These are phyloP conservation scores for Cottus gobio DNA, from an alignment of 2,113 vertebrate genomes.

Conservation along the genomic window DNA sequence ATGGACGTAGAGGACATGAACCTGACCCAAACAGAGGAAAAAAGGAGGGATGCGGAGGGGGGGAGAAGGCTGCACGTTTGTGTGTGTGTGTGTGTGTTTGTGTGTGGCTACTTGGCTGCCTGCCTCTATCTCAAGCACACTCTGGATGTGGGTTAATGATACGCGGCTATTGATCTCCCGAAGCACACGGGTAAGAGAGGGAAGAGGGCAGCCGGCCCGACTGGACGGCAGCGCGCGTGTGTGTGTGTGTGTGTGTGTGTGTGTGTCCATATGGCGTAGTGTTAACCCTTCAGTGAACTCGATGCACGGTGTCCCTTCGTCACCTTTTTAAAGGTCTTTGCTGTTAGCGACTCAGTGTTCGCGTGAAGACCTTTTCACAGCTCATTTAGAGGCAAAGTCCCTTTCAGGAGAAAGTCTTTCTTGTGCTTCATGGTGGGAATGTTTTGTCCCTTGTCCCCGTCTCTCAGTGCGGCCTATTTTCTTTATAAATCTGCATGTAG, in stretches of 20 bases:
- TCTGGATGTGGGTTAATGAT: constrained; percentile 67
- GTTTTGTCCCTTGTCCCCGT: constrained; percentile 8
- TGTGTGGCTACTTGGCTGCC: neutral
- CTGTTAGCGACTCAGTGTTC: no score
- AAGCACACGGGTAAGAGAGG: constrained; percentile 27
- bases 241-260: no score
- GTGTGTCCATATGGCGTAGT: neutral
- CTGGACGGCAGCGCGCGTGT: neutral
- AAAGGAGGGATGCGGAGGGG: constrained; percentile 10
- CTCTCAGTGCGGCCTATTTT: neutral
- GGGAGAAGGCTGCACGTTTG: neutral
- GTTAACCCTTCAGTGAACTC: neutral
- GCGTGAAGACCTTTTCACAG: no score
- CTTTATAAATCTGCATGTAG: neutral
- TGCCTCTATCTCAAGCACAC: constrained; percentile 23
- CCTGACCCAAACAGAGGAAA: constrained; percentile 43
- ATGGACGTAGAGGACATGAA: constrained; percentile 54
- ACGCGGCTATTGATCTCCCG: constrained; percentile 57
- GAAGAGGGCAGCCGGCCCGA: neutral
- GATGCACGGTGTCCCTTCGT: rapidly evolving
- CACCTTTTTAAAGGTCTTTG: no score
- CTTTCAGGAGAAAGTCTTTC: no score
- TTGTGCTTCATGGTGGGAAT: neutral
- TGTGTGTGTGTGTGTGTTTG: constrained; percentile 11
- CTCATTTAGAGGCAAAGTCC: no score